Percentiles rank a stretch among this genome's conserved stretches.
Evolutionary conservation across 2,113 vertebrate species (phyloP).

Genomic region (Mirza zaza): DNA sequence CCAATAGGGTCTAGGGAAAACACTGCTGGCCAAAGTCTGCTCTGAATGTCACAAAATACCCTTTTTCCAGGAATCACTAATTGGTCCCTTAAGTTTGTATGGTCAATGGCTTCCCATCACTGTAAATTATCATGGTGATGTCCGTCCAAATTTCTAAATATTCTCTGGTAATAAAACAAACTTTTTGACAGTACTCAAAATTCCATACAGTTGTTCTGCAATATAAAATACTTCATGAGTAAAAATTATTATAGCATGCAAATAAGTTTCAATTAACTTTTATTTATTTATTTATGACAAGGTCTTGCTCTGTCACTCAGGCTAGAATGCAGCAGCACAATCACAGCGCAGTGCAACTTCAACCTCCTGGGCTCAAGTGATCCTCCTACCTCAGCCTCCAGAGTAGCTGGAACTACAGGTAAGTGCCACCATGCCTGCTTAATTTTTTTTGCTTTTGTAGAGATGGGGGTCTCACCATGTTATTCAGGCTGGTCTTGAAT

Average conservation of each 20-base stretch:
- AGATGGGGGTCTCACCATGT: no score
- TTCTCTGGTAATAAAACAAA: background rate
- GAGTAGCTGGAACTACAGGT: no score
- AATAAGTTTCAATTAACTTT: background rate
- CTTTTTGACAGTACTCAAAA: background rate
- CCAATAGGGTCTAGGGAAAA: background rate
- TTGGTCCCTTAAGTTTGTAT: background rate
- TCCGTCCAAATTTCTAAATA: background rate
- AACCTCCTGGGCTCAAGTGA: no score
- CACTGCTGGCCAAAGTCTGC: background rate
- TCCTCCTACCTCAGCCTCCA: no score
- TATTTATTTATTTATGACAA: no score
- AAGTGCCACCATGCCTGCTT: no score
- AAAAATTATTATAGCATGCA: background rate
- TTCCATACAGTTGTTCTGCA: background rate
- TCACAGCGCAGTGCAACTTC: no score
- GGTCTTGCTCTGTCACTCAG: no score
- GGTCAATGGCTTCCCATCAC: background rate
- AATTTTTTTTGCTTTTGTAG: no score
- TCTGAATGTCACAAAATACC: background rate
- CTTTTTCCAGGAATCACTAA: background rate
- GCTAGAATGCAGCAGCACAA: no score
- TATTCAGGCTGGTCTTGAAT: no score
- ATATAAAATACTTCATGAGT: background rate
- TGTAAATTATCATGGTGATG: background rate